Evolutionary conservation across 2,888 invertebrate genomes (phyloP), one percentile per base, ranked within the genome.

Genomic region (Papilio gigon): DNA sequence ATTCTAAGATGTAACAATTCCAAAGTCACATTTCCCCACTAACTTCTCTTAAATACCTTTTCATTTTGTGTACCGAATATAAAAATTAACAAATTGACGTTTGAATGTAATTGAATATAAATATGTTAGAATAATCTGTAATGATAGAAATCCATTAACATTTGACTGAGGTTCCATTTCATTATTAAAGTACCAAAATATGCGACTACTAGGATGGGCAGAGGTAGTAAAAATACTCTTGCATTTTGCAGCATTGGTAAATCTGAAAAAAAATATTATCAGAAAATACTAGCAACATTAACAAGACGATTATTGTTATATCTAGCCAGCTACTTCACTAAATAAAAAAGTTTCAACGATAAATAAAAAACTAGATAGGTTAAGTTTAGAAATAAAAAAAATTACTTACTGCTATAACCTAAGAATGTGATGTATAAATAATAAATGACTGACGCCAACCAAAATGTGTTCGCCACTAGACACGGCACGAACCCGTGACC

Each of bases 371-470:
- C n/a, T n/a, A n/a, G n/a, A n/a, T n/a, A n/a, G n/a, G n/a, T n/a
- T n/a, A n/a, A n/a, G n/a, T n/a, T n/a, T n/a, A n/a, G n/a, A n/a
- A 17, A 11, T 30, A 30, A 4, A 58, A 20, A 58, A 35, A 20
- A 20, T 42, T 65, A 94, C 96, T 95, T 82, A 97, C 97, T 97
- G 87, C 97, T 98, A 83, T 99, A 99, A 75, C 99, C 99, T 70
- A 99, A 93, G 89, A 99, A 99, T 40, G 99, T 98, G 79, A 99
- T 98, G 86, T 99, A 99, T 72, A 98, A 93, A 84, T 99, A 99
- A 89, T 99, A 99, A 70, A 95, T 93, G 71, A 97, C 92, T 5
- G 98, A 97, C 40, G 98, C 93, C 67, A 99, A 92, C 98, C 99
- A 99, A 79, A 99, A 95, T 0, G 97, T 94, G 87, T 99, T 99